Evolutionary conservation across 2,888 invertebrate genomes (phyloP).

Genomic region (Ferrisia virgata): DNA sequence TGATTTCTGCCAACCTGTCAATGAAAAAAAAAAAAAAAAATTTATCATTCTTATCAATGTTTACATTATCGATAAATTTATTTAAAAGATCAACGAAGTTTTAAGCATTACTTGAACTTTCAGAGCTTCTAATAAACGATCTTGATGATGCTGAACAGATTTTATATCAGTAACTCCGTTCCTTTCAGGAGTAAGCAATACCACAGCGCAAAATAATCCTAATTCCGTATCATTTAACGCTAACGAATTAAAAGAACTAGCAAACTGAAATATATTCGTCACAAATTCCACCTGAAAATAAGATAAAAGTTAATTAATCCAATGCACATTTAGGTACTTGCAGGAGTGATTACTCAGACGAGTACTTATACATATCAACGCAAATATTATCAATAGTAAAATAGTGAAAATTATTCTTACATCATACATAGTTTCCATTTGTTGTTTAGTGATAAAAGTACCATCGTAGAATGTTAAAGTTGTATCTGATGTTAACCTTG

Average conservation of each 20-base stretch:
- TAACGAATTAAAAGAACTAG: slow-evolving; percentile 65
- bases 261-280: slow-evolving; percentile 75
- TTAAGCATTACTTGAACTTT: slow-evolving; percentile 65
- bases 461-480: slow-evolving; percentile 88
- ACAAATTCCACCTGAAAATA: slow-evolving; percentile 75
- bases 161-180: slow-evolving; percentile 76
- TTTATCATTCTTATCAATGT: not conserved
- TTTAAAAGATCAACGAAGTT: not conserved
- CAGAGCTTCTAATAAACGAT: slow-evolving; percentile 81
- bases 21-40: slow-evolving; percentile 36
- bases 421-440: slow-evolving; percentile 83
- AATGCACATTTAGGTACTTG: too few relatives aligned
- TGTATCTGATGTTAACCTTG: slow-evolving; percentile 72
- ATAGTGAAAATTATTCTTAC: slow-evolving; percentile 58
- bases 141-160: slow-evolving; percentile 73
- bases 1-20: slow-evolving; percentile 61
- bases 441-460: slow-evolving; percentile 73
- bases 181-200: slow-evolving; percentile 77
- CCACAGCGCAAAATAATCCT: slow-evolving; percentile 81
- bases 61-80: too few relatives aligned
- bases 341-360: not conserved
- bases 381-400: not conserved
- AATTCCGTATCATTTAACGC: slow-evolving; percentile 85
- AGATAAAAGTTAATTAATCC: slow-evolving; percentile 37
- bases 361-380: too few relatives aligned